A percentile compares a stretch with the other conserved stretches of the same genome.
These are phyloP conservation scores for Callorhinus ursinus DNA, from an alignment of 2,113 vertebrate genomes.

Conservation along the genomic window DNA sequence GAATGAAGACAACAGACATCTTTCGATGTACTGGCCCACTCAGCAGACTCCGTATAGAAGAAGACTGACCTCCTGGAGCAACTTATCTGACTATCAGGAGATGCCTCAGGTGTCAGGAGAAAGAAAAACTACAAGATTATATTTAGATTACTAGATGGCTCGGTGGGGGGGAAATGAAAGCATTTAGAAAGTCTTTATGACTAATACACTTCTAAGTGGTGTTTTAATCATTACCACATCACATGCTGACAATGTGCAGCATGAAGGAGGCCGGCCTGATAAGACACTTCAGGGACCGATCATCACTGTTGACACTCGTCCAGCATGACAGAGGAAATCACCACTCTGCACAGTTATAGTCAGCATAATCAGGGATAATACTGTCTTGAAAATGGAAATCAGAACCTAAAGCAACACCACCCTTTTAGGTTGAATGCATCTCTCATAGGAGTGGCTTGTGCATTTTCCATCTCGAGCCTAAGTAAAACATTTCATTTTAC, in stretches of 20 bases:
- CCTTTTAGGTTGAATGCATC: slow-evolving; percentile 9
- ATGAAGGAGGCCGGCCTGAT: background rate
- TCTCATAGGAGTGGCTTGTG: slow-evolving; percentile 28
- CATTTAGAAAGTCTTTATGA: background rate
- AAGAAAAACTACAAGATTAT: background rate
- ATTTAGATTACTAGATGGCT: background rate
- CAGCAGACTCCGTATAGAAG: background rate
- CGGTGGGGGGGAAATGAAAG: background rate
- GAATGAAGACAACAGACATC: background rate
- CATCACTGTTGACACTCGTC: slow-evolving; percentile 55
- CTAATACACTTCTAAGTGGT: background rate
- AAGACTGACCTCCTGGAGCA: background rate
- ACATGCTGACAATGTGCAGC: background rate
- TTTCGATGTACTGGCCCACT: background rate
- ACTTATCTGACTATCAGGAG: background rate
- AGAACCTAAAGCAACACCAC: slow-evolving; percentile 31
- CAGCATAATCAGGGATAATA: slow-evolving; percentile 35
- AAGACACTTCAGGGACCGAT: background rate
- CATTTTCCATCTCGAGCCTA: slow-evolving; percentile 40
- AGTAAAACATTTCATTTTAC: slow-evolving; percentile 65
- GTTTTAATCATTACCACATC: slow-evolving; percentile 17
- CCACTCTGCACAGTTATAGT: slow-evolving; percentile 45
- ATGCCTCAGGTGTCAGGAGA: background rate
- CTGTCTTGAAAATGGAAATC: slow-evolving; percentile 64
- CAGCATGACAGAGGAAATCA: slow-evolving; percentile 57